These are phyloP conservation scores for Theretra japonica DNA, from an alignment of 2,888 invertebrate species.

Conservation along the genomic window DNA sequence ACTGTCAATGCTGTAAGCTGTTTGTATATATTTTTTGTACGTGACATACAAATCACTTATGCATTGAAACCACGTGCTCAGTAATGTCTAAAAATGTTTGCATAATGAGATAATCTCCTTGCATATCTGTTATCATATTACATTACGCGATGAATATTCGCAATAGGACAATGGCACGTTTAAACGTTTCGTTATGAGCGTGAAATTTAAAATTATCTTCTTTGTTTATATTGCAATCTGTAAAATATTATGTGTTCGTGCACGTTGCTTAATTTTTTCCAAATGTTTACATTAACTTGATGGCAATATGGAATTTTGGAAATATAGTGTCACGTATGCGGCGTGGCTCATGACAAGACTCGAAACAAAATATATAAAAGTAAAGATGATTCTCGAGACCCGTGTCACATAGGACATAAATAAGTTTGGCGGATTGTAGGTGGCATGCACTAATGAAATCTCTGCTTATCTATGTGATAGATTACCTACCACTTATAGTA, in stretches of 20 bases:
- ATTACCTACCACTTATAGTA: too few species aligned
- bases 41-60: too few species aligned
- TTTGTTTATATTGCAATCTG: neutral
- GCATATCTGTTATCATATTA: neutral
- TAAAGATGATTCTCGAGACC: too few species aligned
- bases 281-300: neutral
- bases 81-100: too few species aligned
- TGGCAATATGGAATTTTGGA: neutral
- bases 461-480: too few species aligned
- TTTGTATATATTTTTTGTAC: neutral
- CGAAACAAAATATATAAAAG: too few species aligned
- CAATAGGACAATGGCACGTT: neutral
- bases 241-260: neutral
- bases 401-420: too few species aligned
- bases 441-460: too few species aligned
- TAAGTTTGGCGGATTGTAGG: too few species aligned
- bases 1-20: too few species aligned
- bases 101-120: neutral
- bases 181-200: conserved; percentile 6
- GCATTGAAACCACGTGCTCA: too few species aligned
- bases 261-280: neutral
- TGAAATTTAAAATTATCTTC: conserved; percentile 4
- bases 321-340: neutral
- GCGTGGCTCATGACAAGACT: neutral
- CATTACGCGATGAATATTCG: neutral